Evolutionary conservation across 2,888 invertebrate genomes (phyloP).

Genomic region (Euclidia mi): DNA sequence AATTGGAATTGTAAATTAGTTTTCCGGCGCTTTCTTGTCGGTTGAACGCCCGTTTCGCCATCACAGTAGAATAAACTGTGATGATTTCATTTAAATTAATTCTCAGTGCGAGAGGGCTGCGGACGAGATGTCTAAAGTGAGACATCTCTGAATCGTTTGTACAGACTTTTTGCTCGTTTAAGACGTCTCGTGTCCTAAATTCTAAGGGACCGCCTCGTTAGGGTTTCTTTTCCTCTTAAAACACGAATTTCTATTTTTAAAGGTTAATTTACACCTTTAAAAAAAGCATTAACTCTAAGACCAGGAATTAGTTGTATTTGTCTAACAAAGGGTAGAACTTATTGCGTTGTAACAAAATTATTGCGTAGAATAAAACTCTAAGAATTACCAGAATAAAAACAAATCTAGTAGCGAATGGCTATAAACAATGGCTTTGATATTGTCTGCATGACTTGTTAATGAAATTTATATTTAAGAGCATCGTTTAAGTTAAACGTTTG

Average conservation of each 20-base stretch:
- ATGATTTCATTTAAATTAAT: constrained; percentile 89
- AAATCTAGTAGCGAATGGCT: background rate
- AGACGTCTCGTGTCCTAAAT: constrained; percentile 62
- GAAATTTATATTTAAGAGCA: constrained; percentile 6
- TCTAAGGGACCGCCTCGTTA: constrained; percentile 57
- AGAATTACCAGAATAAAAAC: too few species aligned
- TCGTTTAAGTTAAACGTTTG: constrained; percentile 22
- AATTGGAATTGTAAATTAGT: constrained; percentile 89
- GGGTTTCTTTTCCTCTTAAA: constrained; percentile 54
- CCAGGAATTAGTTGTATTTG: constrained; percentile 56
- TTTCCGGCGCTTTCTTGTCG: constrained; percentile 85
- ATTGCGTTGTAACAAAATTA: constrained; percentile 15
- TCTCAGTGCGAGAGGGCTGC: constrained; percentile 69
- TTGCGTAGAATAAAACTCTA: constrained; percentile 9
- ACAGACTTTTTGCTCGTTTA: constrained; percentile 65
- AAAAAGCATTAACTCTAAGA: constrained; percentile 51
- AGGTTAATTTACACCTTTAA: constrained; percentile 63
- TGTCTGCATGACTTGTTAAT: constrained; percentile 1
- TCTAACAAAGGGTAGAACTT: constrained; percentile 35
- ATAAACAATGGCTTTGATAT: background rate
- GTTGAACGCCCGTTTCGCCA: constrained; percentile 81
- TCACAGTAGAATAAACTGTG: constrained; percentile 87
- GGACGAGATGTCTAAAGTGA: constrained; percentile 72
- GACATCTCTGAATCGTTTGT: constrained; percentile 71
- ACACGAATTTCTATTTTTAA: constrained; percentile 55